These are phyloP conservation scores for Oncopeltus fasciatus DNA, from an alignment of 1,140 invertebrate genomes.

Conservation along the genomic window DNA sequence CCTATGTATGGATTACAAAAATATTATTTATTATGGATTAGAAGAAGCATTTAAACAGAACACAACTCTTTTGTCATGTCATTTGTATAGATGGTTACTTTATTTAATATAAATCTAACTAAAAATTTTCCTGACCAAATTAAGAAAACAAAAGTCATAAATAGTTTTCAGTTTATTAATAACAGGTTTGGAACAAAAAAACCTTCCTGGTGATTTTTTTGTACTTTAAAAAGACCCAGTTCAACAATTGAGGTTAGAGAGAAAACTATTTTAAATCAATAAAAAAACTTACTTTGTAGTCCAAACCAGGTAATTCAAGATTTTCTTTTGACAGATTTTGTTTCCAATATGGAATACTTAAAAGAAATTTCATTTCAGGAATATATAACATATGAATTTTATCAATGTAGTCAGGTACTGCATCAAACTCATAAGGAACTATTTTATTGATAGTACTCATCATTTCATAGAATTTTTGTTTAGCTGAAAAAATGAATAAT, in stretches of 20 bases:
- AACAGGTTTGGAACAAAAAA: no score
- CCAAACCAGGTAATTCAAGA: constrained; percentile 42
- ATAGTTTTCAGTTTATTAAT: no score
- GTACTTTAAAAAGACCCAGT: constrained; percentile 46
- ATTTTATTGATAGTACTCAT: constrained; percentile 5
- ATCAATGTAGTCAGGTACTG: constrained; percentile 45
- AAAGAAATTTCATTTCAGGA: constrained; percentile 64
- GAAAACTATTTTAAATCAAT: not conserved
- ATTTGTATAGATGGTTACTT: no score
- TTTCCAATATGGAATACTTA: constrained; percentile 50
- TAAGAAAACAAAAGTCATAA: no score
- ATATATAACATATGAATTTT: constrained; percentile 50
- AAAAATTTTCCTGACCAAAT: no score
- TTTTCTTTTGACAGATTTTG: constrained; percentile 36
- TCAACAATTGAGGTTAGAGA: not conserved
- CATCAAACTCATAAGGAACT: constrained; percentile 38
- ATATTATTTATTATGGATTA: no score
- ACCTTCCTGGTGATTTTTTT: no score
- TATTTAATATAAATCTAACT: no score
- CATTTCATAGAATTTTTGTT: constrained; percentile 7
- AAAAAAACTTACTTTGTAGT: constrained; percentile 38
- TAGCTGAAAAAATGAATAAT: constrained; percentile 19
- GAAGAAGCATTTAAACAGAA: no score
- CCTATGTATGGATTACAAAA: no score
- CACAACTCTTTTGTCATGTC: no score